Conservation (phyloP, 2,797 vertebrate genomes). For the Microcaecilia unicolor region DNA sequence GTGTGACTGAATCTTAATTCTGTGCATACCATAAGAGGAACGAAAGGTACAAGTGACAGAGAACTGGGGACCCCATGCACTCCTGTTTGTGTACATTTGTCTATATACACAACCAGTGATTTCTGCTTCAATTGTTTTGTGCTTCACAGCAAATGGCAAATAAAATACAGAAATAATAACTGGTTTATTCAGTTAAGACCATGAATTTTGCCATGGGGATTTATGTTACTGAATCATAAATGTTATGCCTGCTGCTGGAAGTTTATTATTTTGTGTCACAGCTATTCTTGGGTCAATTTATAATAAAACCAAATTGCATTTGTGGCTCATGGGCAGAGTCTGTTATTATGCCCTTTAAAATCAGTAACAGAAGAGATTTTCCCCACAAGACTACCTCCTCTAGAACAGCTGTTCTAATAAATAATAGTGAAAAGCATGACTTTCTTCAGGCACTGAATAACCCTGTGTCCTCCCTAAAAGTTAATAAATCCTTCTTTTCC, state of each 20-base stretch:
- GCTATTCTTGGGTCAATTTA: not conserved
- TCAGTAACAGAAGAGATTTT: not conserved
- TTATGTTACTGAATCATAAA: not conserved
- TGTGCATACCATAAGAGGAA: too few relatives aligned
- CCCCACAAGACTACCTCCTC: too few relatives aligned
- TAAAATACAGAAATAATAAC: not conserved
- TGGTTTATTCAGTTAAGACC: not conserved
- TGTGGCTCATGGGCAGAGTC: not conserved
- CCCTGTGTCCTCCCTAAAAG: too few relatives aligned
- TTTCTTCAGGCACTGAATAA: not conserved
- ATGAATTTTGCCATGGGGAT: not conserved
- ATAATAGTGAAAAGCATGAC: not conserved
- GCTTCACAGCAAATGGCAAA: too few relatives aligned
- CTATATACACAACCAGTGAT: too few relatives aligned
- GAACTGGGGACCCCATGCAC: not conserved
- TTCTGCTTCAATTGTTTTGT: too few relatives aligned
- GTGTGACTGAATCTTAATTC: too few relatives aligned
- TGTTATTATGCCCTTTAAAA: slow-evolving; percentile 1
- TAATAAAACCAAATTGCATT: slow-evolving; percentile 9
- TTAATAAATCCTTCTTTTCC: too few relatives aligned
- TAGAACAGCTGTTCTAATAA: not conserved
- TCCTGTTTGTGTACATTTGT: not conserved
- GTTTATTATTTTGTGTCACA: not conserved
- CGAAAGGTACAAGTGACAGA: too few relatives aligned
- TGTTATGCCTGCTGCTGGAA: not conserved